Evolutionary conservation across 2,113 vertebrate genomes (phyloP), one percentile per base, ranked within the genome.

Genomic region (Melanerpes formicivorus): DNA sequence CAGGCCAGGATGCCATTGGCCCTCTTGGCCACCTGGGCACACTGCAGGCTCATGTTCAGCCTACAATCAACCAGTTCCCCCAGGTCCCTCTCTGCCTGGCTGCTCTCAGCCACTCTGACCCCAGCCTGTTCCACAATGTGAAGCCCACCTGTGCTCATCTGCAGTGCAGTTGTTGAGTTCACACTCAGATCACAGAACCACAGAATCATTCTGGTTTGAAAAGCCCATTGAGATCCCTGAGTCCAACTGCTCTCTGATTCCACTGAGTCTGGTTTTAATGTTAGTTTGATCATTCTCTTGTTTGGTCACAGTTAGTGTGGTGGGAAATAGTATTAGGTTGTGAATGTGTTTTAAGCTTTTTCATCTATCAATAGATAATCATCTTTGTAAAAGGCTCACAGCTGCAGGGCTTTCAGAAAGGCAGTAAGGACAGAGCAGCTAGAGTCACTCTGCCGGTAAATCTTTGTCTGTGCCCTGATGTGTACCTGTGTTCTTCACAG

Each of bases 361-460:
- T 93, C 77, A 48, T 80, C 88, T 87, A 79, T 80, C 88, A 75
- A 81, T 58, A 88, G n/a, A 29, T 40, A 87, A 84, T 59, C 40
- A 54, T 27, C 66, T 59, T 69, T 84, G 34, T 65, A 76, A 92
- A 90, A 93, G n/a, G 29, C 67, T 89, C 52, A 73, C 8, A 42
- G 59, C 17, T 6, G 6, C 1, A 84, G 8, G 13, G 9, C 18
- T 72, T 93, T 84, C 54, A 74, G 62, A 80, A 92, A 72, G 44
- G 80, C 23, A 56, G 14, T 58, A 63, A 81, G 15, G 11, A 50
- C 87, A 73, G 55, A 85, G 91, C 93, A 95, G 10, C 71, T 70
- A 11, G 3, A 73, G n/a, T 27, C 40, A 56, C 14, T 55, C 64
- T 76, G 50, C 55, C 66, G 72, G 29, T 63, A 80, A 95, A 80